These are phyloP conservation scores for Papilio elwesi DNA, from an alignment of 2,888 invertebrate genomes.

Conservation along the genomic window DNA sequence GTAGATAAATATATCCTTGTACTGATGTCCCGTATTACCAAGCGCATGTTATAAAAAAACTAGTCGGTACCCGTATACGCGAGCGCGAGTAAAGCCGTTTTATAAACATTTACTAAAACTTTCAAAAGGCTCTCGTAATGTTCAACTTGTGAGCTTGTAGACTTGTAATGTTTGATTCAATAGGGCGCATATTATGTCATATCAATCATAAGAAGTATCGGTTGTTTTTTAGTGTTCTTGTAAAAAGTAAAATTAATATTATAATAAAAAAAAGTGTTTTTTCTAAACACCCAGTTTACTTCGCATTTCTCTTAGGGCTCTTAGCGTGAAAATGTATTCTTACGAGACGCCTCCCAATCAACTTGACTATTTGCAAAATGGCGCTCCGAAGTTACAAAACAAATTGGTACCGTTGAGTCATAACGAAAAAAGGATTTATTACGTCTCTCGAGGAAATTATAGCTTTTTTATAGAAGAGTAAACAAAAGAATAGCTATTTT, in stretches of 20 bases:
- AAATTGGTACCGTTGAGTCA: slow-evolving; percentile 24
- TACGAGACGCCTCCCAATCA: slow-evolving; percentile 30
- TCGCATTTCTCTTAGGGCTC: slow-evolving; percentile 21
- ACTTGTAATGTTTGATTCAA: too few species aligned
- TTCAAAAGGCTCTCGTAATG: too few species aligned
- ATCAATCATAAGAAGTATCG: too few species aligned
- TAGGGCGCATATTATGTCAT: too few species aligned
- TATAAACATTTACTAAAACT: too few species aligned
- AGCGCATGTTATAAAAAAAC: too few species aligned
- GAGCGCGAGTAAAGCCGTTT: too few species aligned
- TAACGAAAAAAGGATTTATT: slow-evolving; percentile 25
- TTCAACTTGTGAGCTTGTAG: too few species aligned
- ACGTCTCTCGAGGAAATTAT: slow-evolving; percentile 7
- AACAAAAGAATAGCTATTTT: background rate
- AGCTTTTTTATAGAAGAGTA: background rate
- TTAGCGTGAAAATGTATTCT: slow-evolving; percentile 32
- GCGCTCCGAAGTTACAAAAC: slow-evolving; percentile 31
- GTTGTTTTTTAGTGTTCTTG: background rate
- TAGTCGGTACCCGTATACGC: too few species aligned
- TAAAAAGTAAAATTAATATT: background rate
- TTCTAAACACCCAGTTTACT: slow-evolving; percentile 18
- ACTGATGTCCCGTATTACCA: too few species aligned
- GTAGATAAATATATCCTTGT: too few species aligned
- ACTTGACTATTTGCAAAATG: slow-evolving; percentile 29
- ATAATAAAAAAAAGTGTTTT: background rate